Percentiles rank a stretch among this genome's conserved stretches.
These are phyloP conservation scores for Apogon hyalosoma DNA, from an alignment of 2,797 vertebrate species.

Conservation along the genomic window DNA sequence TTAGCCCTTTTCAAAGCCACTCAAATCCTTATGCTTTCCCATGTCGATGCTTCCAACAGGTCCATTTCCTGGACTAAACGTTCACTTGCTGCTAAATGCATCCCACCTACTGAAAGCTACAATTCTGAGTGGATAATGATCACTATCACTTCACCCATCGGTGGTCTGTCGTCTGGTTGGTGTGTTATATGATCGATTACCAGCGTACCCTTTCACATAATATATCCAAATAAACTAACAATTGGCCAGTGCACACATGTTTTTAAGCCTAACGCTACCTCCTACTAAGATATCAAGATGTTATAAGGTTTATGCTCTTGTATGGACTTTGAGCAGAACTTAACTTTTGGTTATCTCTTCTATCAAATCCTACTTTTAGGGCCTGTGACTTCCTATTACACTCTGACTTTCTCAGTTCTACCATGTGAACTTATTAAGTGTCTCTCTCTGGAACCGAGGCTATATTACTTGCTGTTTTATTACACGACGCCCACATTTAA, in stretches of 20 bases:
- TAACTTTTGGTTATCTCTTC: constrained; percentile 32
- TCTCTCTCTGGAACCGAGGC: constrained; percentile 33
- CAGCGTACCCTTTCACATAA: not conserved
- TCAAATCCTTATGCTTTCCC: no score
- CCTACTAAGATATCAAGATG: constrained; percentile 9
- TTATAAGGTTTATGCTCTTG: constrained; percentile 34
- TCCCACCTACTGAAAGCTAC: no score
- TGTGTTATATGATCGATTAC: constrained; percentile 5
- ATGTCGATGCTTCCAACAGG: no score
- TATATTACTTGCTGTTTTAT: constrained; percentile 65
- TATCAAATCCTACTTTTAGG: not conserved
- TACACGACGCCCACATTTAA: constrained; percentile 57
- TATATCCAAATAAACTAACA: constrained; percentile 1
- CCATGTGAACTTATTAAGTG: constrained; percentile 38
- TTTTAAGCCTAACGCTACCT: constrained; percentile 3
- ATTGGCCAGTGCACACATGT: not conserved
- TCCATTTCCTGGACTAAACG: no score
- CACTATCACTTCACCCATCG: no score
- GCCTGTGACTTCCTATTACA: not conserved
- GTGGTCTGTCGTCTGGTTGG: no score
- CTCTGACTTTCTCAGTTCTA: constrained; percentile 7
- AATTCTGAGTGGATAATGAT: no score
- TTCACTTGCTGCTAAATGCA: no score
- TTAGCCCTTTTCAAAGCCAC: no score
- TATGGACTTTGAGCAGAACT: constrained; percentile 25